Evolutionary conservation across 2,113 vertebrate genomes (phyloP).

Genomic region (Grammomys dolichurus): DNA sequence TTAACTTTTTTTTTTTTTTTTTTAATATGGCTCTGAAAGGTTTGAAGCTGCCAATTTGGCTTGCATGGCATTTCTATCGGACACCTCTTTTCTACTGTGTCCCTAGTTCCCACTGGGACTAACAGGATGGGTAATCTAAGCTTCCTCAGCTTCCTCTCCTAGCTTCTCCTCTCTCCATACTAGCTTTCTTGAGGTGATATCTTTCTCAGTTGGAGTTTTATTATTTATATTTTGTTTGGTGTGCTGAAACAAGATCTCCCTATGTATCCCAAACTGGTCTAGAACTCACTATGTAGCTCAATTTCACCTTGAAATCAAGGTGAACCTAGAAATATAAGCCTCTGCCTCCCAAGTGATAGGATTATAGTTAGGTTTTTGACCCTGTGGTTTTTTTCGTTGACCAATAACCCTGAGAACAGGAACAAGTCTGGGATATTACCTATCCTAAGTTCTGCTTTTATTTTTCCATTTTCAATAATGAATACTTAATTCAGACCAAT

Average conservation of each 20-base stretch:
- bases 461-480: neutral
- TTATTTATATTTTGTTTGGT: neutral
- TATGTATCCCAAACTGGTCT: neutral
- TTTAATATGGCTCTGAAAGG: neutral
- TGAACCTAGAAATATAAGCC: neutral
- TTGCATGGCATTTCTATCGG: neutral
- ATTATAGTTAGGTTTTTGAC: too few species aligned
- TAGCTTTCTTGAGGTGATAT: neutral
- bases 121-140: neutral
- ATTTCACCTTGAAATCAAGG: neutral
- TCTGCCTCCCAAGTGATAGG: neutral
- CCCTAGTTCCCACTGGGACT: rapidly evolving
- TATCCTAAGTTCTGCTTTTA: neutral
- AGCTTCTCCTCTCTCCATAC: neutral
- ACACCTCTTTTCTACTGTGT: neutral
- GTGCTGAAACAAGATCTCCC: neutral
- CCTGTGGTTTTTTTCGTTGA: neutral
- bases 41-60: neutral
- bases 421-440: neutral
- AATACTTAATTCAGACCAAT: neutral
- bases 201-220: neutral
- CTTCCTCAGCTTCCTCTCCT: neutral
- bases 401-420: neutral
- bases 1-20: neutral
- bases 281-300: neutral